Evolutionary conservation across 2,797 vertebrate species (phyloP).

Genomic region (Hyperoplus lanceolatus): DNA sequence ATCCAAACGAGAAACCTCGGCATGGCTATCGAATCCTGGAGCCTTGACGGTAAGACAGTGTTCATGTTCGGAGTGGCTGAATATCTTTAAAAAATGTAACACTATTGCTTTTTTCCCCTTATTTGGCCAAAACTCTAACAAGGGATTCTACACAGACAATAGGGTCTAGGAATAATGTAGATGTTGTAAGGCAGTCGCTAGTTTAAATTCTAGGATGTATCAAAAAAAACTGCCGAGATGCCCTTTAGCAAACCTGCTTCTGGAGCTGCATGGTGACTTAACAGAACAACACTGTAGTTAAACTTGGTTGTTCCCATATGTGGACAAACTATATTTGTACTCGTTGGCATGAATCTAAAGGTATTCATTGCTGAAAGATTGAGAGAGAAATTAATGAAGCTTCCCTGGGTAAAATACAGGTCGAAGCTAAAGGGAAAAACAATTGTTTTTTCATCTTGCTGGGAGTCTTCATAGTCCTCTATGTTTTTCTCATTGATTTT

Average conservation of each 20-base stretch:
- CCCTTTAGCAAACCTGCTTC: slow-evolving; percentile 33
- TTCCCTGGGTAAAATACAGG: slow-evolving; percentile 31
- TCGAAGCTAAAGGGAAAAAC: slow-evolving; percentile 18
- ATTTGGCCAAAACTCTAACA: background rate
- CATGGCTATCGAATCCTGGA: slow-evolving; percentile 95
- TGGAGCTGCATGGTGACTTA: slow-evolving; percentile 6
- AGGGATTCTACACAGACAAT: background rate
- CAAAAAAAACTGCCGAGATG: slow-evolving; percentile 1
- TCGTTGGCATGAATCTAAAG: slow-evolving; percentile 1
- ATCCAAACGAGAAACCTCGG: slow-evolving; percentile 95
- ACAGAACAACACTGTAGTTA: background rate
- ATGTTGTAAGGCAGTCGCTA: background rate
- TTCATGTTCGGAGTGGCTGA: background rate
- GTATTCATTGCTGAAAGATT: slow-evolving; percentile 1
- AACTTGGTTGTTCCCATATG: slow-evolving; percentile 14
- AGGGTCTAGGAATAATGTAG: background rate
- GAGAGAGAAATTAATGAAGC: slow-evolving; percentile 5
- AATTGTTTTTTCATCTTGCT: slow-evolving; percentile 25
- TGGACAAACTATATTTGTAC: background rate
- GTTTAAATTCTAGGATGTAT: slow-evolving; percentile 9
- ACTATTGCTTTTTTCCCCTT: background rate
- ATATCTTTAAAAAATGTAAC: background rate
- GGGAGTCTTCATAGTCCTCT: slow-evolving; percentile 51
- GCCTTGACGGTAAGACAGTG: slow-evolving; percentile 86
- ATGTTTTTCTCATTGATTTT: slow-evolving; percentile 68